Evolutionary conservation across 2,113 vertebrate species (phyloP), one percentile per base, ranked within the genome.

Genomic region (Oostethus manadensis): DNA sequence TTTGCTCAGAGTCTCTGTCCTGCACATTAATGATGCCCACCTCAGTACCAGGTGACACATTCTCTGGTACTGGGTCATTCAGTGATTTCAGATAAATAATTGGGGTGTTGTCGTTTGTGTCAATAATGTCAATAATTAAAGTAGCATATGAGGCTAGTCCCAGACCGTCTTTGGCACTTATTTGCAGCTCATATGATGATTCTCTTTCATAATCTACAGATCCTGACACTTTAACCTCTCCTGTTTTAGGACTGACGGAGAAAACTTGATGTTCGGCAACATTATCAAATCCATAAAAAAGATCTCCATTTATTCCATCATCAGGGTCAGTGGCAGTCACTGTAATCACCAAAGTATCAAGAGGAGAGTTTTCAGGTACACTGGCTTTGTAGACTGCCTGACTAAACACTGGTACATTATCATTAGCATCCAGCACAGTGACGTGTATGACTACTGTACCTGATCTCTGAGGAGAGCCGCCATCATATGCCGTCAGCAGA

Each of bases 91-190:
- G 13, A 0, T 51, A 63, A 3, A 88, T 69, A n/a, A 84, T 64
- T 1, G 90, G 91, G 0, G 68, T 67, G 46, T 93, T 92, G 18
- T 92, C 91, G 66, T 92, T 92, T 1, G 88, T 62, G 42, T 92
- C 89, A 35, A 71, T 49, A 1, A 90, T 51, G 5, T 83, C 71
- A 51, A 91, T 65, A 10, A 83, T 26, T 8, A 89, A 78, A 66
- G 83, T 87, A 1, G 81, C 68, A 68, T 80, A 73, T 20, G 80
- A 78, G 0, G 62, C 60, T 21, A 89, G 65, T 2, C 78, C 82
- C 16, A 83, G 67, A 1, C 62, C 58, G 79, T 92, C 91, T 50
- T 72, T 77, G 13, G 80, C 89, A 74, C 89, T 35, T 6, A 70
- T 23, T 1, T 33, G 59, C 5, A 79, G 8, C 38, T 79, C 77